Percentiles rank a stretch among this genome's conserved stretches.
Conservation (phyloP, 2,113 vertebrate genomes). For the Daphoenositta chrysoptera region DNA sequence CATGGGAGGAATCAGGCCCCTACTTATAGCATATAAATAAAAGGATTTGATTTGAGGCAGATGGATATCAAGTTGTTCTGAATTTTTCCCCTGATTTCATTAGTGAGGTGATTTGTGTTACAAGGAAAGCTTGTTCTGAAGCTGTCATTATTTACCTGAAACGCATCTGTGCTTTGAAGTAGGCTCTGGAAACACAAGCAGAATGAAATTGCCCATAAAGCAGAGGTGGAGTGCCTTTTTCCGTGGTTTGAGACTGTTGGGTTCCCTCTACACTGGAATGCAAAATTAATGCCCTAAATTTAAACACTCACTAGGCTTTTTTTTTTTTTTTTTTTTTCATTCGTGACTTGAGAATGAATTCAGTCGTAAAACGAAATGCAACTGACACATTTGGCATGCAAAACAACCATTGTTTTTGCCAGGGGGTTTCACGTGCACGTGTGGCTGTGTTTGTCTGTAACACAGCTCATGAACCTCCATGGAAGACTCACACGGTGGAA, state of each 20-base stretch:
- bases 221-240: constrained; percentile 27
- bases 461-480: not conserved
- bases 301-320: not conserved
- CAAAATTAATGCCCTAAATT: constrained; percentile 44
- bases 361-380: constrained; percentile 31
- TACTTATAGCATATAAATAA: not conserved
- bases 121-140: constrained; percentile 36
- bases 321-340: not conserved
- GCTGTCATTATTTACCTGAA: constrained; percentile 35
- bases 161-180: constrained; percentile 38
- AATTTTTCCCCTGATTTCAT: constrained; percentile 30
- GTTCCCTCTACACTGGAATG: constrained; percentile 5
- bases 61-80: not conserved
- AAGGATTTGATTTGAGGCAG: constrained; percentile 21
- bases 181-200: constrained; percentile 22
- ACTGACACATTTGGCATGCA: constrained; percentile 51
- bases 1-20: not conserved
- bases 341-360: constrained; percentile 33
- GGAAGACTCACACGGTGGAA: not conserved
- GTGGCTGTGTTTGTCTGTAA: constrained; percentile 9
- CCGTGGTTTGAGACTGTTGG: not conserved
- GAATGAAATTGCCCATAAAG: constrained; percentile 50
- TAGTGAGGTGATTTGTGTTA: constrained; percentile 19
- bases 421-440: not conserved
- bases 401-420: constrained; percentile 50